phyloP scores from a whole-genome alignment of 2,113 vertebrate genomes.

The Speoplatyrhinus poulsoni region DNA sequence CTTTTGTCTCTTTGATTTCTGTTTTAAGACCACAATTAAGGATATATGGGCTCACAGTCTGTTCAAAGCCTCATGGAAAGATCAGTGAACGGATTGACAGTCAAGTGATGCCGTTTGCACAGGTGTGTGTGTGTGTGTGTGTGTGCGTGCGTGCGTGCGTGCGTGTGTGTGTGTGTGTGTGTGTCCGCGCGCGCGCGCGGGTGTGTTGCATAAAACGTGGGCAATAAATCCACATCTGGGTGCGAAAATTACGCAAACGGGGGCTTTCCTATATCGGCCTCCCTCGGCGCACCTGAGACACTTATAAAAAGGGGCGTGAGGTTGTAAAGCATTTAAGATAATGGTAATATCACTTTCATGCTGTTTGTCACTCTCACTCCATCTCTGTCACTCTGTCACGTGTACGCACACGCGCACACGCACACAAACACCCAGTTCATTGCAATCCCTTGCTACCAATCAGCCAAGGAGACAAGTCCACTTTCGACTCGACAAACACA shows the following conservation, averaged over 20 bases:
- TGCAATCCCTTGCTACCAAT: no score
- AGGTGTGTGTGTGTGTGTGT: conserved; percentile 64
- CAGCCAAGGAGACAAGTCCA: neutral
- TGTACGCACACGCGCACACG: neutral
- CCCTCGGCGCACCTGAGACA: conserved; percentile 63
- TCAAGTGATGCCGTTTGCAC: conserved; percentile 76
- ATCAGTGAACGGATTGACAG: conserved; percentile 76
- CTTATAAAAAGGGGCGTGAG: conserved; percentile 41
- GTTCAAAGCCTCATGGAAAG: conserved; percentile 74
- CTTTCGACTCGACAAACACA: neutral
- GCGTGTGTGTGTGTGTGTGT: conserved; percentile 21
- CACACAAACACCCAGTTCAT: neutral
- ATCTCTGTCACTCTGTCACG: conserved; percentile 2
- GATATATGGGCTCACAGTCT: conserved; percentile 63
- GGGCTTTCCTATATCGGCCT: conserved; percentile 61
- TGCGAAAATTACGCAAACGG: conserved; percentile 72
- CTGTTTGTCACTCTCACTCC: conserved; percentile 20
- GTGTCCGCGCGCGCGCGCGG: conserved; percentile 43
- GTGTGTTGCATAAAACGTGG: conserved; percentile 63
- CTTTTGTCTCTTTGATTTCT: conserved; percentile 68
- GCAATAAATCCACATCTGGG: conserved; percentile 71
- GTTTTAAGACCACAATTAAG: conserved; percentile 77
- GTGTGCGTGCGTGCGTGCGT: conserved; percentile 30
- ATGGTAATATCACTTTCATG: conserved; percentile 51
- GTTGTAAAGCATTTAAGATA: conserved; percentile 58